Evolutionary conservation across 2,113 vertebrate genomes (phyloP).

Genomic region (Chamaea fasciata): DNA sequence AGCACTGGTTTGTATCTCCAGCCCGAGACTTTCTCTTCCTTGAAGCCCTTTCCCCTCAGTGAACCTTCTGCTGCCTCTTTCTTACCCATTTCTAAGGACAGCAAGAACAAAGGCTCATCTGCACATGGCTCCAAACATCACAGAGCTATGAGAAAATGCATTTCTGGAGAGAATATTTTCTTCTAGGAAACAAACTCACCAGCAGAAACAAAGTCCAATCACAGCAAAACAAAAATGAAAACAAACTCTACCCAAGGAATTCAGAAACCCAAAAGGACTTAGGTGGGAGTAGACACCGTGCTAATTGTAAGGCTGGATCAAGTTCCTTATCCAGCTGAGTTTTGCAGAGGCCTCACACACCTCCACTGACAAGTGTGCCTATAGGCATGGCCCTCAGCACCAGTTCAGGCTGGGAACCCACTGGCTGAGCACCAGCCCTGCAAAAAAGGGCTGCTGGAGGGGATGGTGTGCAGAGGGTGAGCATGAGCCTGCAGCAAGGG

Average conservation of each 20-base stretch:
- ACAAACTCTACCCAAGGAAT: background rate
- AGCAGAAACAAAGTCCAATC: background rate
- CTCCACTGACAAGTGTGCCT: background rate
- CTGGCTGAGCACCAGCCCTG: background rate
- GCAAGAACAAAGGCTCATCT: background rate
- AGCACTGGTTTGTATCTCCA: background rate
- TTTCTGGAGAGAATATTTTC: background rate
- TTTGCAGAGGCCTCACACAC: background rate
- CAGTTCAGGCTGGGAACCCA: background rate
- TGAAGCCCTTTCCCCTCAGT: background rate
- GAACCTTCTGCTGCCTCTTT: background rate
- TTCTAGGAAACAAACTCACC: background rate
- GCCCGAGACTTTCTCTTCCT: background rate
- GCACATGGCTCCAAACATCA: background rate
- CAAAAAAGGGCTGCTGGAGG: background rate
- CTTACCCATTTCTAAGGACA: background rate
- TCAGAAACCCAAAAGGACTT: background rate
- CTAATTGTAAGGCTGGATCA: background rate
- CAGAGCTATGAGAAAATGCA: background rate
- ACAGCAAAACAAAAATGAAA: background rate
- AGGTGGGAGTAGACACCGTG: background rate
- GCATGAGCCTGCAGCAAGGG: fast-evolving
- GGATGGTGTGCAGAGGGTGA: background rate
- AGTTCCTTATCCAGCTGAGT: background rate
- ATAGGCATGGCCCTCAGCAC: background rate